A percentile compares a stretch with the other conserved stretches of the same genome.
Conservation (phyloP, 92 coral and sea anemone genomes). For the Phymanthus crucifer region DNA sequence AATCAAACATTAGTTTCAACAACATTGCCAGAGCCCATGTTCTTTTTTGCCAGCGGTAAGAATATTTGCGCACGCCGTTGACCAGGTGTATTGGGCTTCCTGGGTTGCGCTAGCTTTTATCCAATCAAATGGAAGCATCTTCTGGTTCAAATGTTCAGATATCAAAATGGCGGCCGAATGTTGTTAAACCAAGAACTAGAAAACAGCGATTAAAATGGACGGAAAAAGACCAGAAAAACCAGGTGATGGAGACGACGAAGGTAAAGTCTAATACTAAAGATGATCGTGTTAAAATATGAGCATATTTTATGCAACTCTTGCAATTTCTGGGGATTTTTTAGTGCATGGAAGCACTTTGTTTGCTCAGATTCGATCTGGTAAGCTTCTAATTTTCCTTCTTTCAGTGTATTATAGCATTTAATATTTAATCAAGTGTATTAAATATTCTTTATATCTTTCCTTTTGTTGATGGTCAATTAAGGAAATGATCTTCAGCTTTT, state of each 20-base stretch:
- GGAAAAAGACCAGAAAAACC: conserved; percentile 1
- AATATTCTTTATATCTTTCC: no score
- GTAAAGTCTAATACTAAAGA: not conserved
- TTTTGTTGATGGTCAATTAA: no score
- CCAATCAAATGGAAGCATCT: conserved; percentile 23
- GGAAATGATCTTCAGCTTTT: no score
- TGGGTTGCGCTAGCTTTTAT: not conserved
- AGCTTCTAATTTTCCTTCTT: no score
- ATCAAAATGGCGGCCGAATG: conserved; percentile 32
- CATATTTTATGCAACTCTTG: not conserved
- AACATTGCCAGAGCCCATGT: no score
- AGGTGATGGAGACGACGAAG: not conserved
- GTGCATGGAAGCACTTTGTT: not conserved
- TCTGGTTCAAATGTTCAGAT: conserved; percentile 3
- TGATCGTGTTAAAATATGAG: not conserved
- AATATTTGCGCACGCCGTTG: no score
- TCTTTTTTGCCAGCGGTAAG: no score
- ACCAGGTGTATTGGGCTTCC: conserved; percentile 25
- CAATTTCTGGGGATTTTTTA: not conserved
- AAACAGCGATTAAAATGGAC: not conserved
- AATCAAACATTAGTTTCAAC: no score
- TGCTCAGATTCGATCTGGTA: no score
- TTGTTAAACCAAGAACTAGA: conserved; percentile 10
- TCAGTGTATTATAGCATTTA: no score
- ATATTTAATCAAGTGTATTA: no score